Conservation (phyloP, 1,140 invertebrate species). For the Aphelenchoides avenae region DNA sequence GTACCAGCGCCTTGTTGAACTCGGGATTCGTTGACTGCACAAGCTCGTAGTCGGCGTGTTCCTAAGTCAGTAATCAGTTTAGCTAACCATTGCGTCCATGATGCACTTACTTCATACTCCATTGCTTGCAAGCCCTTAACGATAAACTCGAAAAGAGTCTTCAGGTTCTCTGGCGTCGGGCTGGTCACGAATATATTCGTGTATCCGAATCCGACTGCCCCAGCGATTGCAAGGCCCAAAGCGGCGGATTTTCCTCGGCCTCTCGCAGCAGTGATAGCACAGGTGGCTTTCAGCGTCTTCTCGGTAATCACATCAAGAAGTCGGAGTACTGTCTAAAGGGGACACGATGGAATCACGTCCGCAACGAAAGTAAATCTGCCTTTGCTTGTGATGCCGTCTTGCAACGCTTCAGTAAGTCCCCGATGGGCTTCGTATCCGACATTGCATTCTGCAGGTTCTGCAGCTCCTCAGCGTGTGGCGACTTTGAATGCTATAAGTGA, state of each 20-base stretch:
- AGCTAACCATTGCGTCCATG: background rate
- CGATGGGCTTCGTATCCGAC: constrained; percentile 82
- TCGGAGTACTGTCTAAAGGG: constrained; percentile 81
- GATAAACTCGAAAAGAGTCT: constrained; percentile 94
- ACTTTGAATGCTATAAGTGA: constrained; percentile 53
- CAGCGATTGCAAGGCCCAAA: constrained; percentile 76
- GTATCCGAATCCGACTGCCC: constrained; percentile 71
- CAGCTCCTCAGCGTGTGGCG: constrained; percentile 65
- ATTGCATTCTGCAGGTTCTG: constrained; percentile 72
- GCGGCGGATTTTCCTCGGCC: constrained; percentile 97
- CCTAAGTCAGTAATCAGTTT: constrained; percentile 63
- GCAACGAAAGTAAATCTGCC: constrained; percentile 22
- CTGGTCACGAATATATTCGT: constrained; percentile 97
- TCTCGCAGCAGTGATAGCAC: constrained; percentile 88
- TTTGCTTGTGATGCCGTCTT: constrained; percentile 82
- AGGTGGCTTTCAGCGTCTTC: constrained; percentile 80
- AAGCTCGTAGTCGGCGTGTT: constrained; percentile 91
- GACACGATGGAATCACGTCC: constrained; percentile 16
- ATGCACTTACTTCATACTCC: constrained; percentile 69
- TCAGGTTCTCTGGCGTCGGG: constrained; percentile 95
- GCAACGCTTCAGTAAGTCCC: constrained; percentile 80
- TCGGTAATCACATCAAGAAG: constrained; percentile 92
- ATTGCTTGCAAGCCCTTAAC: constrained; percentile 92
- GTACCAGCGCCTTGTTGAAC: constrained; percentile 89
- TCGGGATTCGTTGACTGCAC: constrained; percentile 84